These are phyloP conservation scores for Lasioglossum pauxillum DNA, from an alignment of 2,888 invertebrate genomes.

Conservation along the genomic window DNA sequence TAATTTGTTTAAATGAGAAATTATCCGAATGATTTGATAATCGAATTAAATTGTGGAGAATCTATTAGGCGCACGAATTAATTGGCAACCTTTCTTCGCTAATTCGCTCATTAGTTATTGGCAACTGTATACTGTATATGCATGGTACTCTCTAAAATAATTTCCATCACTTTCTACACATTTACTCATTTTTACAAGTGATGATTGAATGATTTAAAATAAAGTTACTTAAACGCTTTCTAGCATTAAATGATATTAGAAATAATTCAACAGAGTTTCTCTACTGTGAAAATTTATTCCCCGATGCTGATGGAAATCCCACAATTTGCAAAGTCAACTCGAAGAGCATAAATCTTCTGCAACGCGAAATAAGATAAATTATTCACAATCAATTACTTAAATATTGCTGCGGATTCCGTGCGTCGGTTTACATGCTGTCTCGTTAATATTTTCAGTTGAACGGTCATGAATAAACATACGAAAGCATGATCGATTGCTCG, in stretches of 20 bases:
- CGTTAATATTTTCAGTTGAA: constrained; percentile 75
- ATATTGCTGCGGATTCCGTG: constrained; percentile 64
- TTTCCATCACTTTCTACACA: too few relatives aligned
- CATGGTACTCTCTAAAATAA: too few relatives aligned
- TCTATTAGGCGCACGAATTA: not conserved
- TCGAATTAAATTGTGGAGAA: not conserved
- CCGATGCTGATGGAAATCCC: not conserved
- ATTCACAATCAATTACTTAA: not conserved
- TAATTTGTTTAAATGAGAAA: not conserved
- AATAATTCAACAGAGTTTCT: not conserved
- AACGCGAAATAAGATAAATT: not conserved
- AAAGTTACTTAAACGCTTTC: too few relatives aligned
- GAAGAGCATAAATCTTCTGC: not conserved
- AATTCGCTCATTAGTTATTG: too few relatives aligned
- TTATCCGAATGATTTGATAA: not conserved
- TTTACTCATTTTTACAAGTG: too few relatives aligned
- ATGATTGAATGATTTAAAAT: too few relatives aligned
- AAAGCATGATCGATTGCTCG: constrained; percentile 70
- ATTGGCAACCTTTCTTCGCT: too few relatives aligned
- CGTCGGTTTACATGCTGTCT: constrained; percentile 70
- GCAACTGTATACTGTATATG: too few relatives aligned
- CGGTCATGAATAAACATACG: constrained; percentile 77
- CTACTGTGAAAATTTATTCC: not conserved
- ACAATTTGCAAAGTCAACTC: not conserved
- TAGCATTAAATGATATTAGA: not conserved